Base-by-base conservation (phyloP, 2,888 invertebrate species). In the Phaedon cochleariae region DNA sequence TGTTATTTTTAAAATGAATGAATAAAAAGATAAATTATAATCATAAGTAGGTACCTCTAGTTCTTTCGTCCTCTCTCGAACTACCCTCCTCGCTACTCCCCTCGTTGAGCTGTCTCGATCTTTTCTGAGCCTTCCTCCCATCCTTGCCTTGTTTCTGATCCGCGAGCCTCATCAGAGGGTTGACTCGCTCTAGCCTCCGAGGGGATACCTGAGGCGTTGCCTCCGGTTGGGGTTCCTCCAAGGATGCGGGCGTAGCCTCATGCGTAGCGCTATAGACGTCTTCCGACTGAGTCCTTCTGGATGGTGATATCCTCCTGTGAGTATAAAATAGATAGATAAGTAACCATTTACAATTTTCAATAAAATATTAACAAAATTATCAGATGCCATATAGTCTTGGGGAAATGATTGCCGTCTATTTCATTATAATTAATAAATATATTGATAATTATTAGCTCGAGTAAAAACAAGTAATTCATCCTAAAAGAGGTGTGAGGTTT, bases 131-230 rank as follows among this genome's bases (percentile, higher is more conserved):
- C 6, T 54, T 62, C 41, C 59, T 65, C 49, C 68, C 65, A 15
- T 66, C 67, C 31, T 63, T 68, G 20, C 66, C 69, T 20, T 57
- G 64, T 53, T 73, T 75, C 29, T 69, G 74, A 55, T 77, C 77
- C 4, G 77, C 80, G 58, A 79, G 74, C 67, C 77, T 78, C 70
- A 82, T 79, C 37, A 83, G 68, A 3, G 83, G 82, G 74, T 82
- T 82, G 45, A 80, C 73, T 37, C 83, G 74, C 41, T 9, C 15
- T 15, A 17, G 26, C 17, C 26, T 17, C 9, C 15, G 41, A 2
- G 41, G 41, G 15, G 41, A 41, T 37, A 18, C 26, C 21, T 57
- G 34, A 21, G 52, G 15, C n/a, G 31, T 18, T 15, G 26, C 18
- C 2, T 26, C 15, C n/a, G 10, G 22, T n/a, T 29, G 57, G 17